phyloP scores from a whole-genome alignment of 1,140 invertebrate genomes.

The Drosophila obscura region DNA sequence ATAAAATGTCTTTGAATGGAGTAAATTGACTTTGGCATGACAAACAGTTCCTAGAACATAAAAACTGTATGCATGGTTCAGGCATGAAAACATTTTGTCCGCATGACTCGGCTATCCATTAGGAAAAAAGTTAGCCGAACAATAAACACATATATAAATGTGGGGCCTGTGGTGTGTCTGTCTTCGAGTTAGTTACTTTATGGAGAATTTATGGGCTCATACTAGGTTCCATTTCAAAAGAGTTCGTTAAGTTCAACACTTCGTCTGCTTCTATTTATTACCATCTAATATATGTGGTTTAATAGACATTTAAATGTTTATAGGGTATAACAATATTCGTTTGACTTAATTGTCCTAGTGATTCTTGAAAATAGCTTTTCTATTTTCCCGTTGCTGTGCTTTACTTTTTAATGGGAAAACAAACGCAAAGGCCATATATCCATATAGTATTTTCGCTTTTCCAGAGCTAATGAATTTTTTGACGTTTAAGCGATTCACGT shows the following conservation, averaged over 20 bases:
- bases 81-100: constrained; percentile 51
- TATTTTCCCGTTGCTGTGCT: background rate
- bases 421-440: background rate
- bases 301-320: too few relatives aligned
- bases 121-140: constrained; percentile 10
- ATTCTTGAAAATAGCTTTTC: constrained; percentile 2
- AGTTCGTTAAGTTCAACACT: constrained; percentile 4
- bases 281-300: too few relatives aligned
- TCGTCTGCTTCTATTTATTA: too few relatives aligned
- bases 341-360: too few relatives aligned
- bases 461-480: constrained; percentile 26
- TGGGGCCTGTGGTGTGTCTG: constrained; percentile 9
- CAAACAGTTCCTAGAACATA: constrained; percentile 66
- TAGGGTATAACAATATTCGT: background rate
- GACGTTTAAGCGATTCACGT: constrained; percentile 13
- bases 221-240: constrained; percentile 16
- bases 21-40: constrained; percentile 79
- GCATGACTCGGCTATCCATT: constrained; percentile 57
- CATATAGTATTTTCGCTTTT: constrained; percentile 2
- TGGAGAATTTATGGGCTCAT: constrained; percentile 49
- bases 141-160: background rate
- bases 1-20: constrained; percentile 77
- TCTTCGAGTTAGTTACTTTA: constrained; percentile 50
- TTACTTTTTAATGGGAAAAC: constrained; percentile 21
- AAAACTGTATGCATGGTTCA: background rate